phyloP scores from a whole-genome alignment of 2,888 invertebrate genomes.

The Asteroscopus sphinx region DNA sequence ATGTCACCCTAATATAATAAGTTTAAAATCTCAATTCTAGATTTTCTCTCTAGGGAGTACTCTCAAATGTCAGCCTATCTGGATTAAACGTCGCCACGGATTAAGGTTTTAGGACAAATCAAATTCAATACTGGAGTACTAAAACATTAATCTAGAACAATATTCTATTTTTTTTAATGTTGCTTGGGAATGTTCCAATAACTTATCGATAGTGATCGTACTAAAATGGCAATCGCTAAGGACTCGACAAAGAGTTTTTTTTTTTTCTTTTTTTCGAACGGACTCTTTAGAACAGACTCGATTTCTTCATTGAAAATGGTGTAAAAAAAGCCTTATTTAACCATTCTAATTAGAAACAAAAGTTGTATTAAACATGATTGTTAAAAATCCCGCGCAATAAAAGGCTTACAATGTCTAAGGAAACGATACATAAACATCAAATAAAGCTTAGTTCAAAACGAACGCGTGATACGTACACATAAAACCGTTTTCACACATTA shows the following conservation, averaged over 20 bases:
- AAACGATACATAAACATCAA: constrained; percentile 4
- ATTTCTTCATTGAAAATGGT: too few species aligned
- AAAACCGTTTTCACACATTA: constrained; percentile 36
- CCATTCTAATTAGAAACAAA: neutral
- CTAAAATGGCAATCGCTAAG: too few species aligned
- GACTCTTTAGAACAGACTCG: too few species aligned
- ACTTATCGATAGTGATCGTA: too few species aligned
- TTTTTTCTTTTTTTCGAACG: too few species aligned
- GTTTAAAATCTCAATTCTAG: neutral
- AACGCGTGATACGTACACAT: constrained; percentile 28
- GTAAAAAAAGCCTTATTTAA: too few species aligned
- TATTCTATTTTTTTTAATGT: neutral
- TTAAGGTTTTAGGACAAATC: constrained; percentile 20
- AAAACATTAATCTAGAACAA: constrained; percentile 4
- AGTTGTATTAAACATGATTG: neutral
- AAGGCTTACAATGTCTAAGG: constrained; percentile 16
- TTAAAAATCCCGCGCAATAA: neutral
- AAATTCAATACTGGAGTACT: constrained; percentile 8
- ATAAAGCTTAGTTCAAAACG: constrained; percentile 7
- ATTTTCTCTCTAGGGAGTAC: constrained; percentile 9
- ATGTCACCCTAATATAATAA: neutral
- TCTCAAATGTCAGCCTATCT: constrained; percentile 22
- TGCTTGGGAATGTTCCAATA: neutral
- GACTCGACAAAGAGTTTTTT: too few species aligned
- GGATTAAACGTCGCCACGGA: constrained; percentile 4